phyloP scores from a whole-genome alignment of 2,797 vertebrate species.

The Acanthurus tractus region DNA sequence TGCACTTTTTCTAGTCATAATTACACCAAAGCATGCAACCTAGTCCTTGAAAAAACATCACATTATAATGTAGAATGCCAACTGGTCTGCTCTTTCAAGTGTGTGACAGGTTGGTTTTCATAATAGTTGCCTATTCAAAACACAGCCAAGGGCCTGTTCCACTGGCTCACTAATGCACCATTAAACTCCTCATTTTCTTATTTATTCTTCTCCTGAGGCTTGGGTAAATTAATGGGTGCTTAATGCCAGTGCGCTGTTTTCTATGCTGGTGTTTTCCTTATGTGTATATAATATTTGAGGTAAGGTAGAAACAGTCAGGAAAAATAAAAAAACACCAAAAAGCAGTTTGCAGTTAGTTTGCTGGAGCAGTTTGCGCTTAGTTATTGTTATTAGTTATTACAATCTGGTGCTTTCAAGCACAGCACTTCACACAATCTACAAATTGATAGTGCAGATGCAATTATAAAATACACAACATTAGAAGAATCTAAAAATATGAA shows the following conservation, averaged over 20 bases:
- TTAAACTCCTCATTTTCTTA: slow-evolving; percentile 75
- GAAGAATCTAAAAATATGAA: background rate
- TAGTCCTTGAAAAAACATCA: slow-evolving; percentile 14
- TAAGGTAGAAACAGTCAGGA: background rate
- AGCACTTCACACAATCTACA: background rate
- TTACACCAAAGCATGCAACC: background rate
- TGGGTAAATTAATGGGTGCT: slow-evolving; percentile 63
- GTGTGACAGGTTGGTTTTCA: slow-evolving; percentile 65
- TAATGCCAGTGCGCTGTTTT: slow-evolving; percentile 55
- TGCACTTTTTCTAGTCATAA: background rate
- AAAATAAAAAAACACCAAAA: slow-evolving; percentile 1
- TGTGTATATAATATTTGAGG: slow-evolving; percentile 37
- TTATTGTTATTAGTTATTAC: background rate
- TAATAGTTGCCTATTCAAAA: slow-evolving; percentile 65
- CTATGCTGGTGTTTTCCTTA: slow-evolving; percentile 37
- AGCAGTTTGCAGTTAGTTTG: background rate
- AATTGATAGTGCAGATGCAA: background rate
- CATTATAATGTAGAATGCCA: slow-evolving; percentile 33
- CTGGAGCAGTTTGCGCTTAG: background rate
- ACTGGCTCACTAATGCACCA: slow-evolving; percentile 71
- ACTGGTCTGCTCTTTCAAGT: slow-evolving; percentile 56
- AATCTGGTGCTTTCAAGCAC: background rate
- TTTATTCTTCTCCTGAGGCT: slow-evolving; percentile 71
- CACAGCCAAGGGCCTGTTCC: slow-evolving; percentile 58
- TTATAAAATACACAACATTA: background rate